Base-by-base conservation (phyloP, 2,888 invertebrate species). In the Cheilosia soror region DNA sequence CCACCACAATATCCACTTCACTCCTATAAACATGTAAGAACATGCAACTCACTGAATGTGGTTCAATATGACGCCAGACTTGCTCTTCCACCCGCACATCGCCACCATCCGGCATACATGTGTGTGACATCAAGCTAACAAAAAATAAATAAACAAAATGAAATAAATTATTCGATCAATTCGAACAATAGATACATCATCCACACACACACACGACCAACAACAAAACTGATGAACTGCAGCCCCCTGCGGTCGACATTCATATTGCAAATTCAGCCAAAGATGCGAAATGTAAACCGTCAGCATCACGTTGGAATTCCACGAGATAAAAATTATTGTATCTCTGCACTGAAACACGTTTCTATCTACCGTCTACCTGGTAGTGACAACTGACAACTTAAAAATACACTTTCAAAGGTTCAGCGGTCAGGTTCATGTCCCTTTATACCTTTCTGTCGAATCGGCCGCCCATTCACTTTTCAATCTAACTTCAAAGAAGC, bases 391-490 rank as follows among this genome's bases (percentile, higher is more conserved):
- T 15, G 20, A 47, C 47, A 51, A 57, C 20, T 37, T 80, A 68
- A 80, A 75, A 78, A 71, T 47, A 63, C 31, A 75, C 69, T 44
- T 71, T 44, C 40, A 63, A 76, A 83, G 76, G 81, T 77, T 77
- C 63, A 69, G 63, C 69, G 68, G 81, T 76, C 69, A 82, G 77
- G 77, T 77, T 82, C 65, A 71, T 65, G 63, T 79, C 44, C 37
- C 53, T 80, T 60, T 5, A 27, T 20, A 62, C 25, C 37, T 25
- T 81, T 75, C 20, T n/a, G n/a, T 49, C n/a, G 51, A 63, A 51
- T 31, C 57, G 33, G 47, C 11, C 51, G 77, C 69, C 53, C 51
- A 69, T 79, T 84, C 80, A 80, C 84, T 79, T 79, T 84, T 69
- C 57, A 63, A 53, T 57, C 37, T 27, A 63, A 79, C 68, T 75